These are phyloP conservation scores for Drosophila birchii DNA, from an alignment of 2,888 invertebrate species.

Conservation along the genomic window DNA sequence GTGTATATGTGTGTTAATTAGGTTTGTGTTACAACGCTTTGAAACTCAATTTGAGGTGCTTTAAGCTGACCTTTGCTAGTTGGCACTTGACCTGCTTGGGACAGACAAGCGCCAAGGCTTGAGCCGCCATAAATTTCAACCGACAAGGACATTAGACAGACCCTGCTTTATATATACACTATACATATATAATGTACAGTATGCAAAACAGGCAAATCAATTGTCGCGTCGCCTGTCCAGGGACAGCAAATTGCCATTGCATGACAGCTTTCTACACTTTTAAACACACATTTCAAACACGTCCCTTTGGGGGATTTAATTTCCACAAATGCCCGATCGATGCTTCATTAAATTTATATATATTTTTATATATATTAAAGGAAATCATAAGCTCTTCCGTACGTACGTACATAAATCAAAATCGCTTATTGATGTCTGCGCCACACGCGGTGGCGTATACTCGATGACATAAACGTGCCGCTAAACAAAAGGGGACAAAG, in stretches of 20 bases:
- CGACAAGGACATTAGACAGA: constrained; percentile 61
- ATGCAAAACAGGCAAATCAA: constrained; percentile 69
- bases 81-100: constrained; percentile 68
- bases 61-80: constrained; percentile 63
- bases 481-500: constrained; percentile 24
- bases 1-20: constrained; percentile 61
- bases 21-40: constrained; percentile 48
- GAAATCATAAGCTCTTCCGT: constrained; percentile 39
- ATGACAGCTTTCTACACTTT: constrained; percentile 37
- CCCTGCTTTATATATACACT: constrained; percentile 18
- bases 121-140: constrained; percentile 66
- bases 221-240: constrained; percentile 66
- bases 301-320: constrained; percentile 14
- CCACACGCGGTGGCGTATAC: constrained; percentile 49
- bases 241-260: constrained; percentile 59
- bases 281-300: constrained; percentile 18
- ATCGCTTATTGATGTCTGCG: constrained; percentile 61
- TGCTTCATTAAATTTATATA: constrained; percentile 40
- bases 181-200: constrained; percentile 8
- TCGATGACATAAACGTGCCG: constrained; percentile 49
- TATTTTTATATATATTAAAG: background rate
- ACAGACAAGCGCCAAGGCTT: constrained; percentile 63
- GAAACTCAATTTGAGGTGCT: constrained; percentile 44
- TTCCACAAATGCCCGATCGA: constrained; percentile 37
- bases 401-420: constrained; percentile 51